Evolutionary conservation across 2,888 invertebrate genomes (phyloP).

Genomic region (Tromatobia lineatoria): DNA sequence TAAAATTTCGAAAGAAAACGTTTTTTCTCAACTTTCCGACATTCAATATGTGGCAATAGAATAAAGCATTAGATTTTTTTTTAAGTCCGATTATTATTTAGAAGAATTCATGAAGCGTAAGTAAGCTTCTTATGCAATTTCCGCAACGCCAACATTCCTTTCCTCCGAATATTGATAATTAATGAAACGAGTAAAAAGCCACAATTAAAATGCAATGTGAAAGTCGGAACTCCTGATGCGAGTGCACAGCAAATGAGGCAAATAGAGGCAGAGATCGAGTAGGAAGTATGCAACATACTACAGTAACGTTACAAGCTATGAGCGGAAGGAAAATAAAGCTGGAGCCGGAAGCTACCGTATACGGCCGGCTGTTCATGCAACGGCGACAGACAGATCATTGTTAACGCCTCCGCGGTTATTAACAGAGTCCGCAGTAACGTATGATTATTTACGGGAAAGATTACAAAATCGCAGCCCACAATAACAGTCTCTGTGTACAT

Average conservation of each 20-base stretch:
- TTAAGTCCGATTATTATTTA: too few relatives aligned
- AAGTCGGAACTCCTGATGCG: background rate
- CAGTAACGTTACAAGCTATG: background rate
- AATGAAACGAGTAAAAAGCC: background rate
- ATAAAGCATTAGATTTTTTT: too few relatives aligned
- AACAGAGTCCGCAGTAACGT: conserved; percentile 4
- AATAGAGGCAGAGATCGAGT: background rate
- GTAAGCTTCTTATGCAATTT: too few relatives aligned
- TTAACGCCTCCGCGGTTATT: conserved; percentile 37
- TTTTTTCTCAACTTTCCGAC: too few relatives aligned
- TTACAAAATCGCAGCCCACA: conserved; percentile 13
- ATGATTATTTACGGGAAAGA: conserved; percentile 48
- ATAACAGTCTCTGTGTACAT: background rate
- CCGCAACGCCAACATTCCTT: background rate
- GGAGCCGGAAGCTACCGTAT: conserved; percentile 40
- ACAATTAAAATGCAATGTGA: background rate
- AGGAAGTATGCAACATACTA: background rate
- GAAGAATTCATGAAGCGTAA: too few relatives aligned
- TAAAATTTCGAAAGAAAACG: too few relatives aligned
- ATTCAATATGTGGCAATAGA: too few relatives aligned
- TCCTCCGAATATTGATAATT: background rate
- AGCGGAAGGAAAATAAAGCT: conserved; percentile 53
- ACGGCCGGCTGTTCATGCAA: conserved; percentile 36
- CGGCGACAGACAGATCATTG: conserved; percentile 18
- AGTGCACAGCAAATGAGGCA: background rate